Base-by-base conservation (phyloP, 2,797 vertebrate species). In the Gallinago nigripennis region DNA sequence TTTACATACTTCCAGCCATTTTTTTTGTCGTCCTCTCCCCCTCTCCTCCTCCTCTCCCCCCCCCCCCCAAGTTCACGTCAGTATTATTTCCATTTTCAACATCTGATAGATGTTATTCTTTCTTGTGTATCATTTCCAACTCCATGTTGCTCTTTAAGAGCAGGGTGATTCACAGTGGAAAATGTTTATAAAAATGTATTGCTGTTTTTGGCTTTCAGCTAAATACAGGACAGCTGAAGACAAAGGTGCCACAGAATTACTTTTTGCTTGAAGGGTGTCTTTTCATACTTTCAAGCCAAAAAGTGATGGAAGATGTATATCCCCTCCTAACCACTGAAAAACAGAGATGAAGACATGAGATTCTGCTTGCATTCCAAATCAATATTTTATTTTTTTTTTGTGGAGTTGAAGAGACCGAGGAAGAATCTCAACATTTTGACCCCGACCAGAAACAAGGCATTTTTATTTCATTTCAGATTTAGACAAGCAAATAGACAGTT, bases 401-500 rank as follows among this genome's bases (percentile, higher is more conserved):
- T 2, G 9, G 14, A 1, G 8, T 8, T 16, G 15, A 12, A 1
- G 4, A 24, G 19, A 18, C 9, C 5, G 4, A 77, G 24, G 6
- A 58, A 6, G 11, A 61, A 39, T 43, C 16, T 53, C 21, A 78
- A 21, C 8, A 51, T 80, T 86, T 75, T 80, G 39, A 79, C 15
- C 11, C 27, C 77, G n/a, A 69, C 4, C 17, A 53, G 27, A 68
- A 92, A 31, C 0, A 1, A 13, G 20, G 2, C 12, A 33, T 58
- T 89, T 60, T 73, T 45, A 58, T 45, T 69, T 56, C 7, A 25
- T 12, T 85, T 88, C 53, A 79, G 46, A 48, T 30, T 78, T 58
- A 53, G 27, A 39, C 27, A 50, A 91, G 33, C 16, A 82, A 82
- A 30, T 2, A 53, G 3, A 13, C 46, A 72, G 41, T 21, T 20